phyloP scores from a whole-genome alignment of 2,113 vertebrate species.

The Herpetotheres cachinnans region DNA sequence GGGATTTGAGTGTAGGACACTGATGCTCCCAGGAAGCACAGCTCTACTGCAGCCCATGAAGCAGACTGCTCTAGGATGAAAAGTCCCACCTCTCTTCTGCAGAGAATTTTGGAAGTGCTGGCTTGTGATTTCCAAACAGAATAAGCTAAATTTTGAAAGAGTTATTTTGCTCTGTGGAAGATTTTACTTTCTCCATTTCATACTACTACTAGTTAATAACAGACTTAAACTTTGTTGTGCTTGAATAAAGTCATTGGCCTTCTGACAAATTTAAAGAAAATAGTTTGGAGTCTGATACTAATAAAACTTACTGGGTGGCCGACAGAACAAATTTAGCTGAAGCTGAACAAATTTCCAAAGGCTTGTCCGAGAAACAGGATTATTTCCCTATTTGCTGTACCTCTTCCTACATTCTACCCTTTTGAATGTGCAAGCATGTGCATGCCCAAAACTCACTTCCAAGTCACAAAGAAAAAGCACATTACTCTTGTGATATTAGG shows the following conservation, averaged over 20 bases:
- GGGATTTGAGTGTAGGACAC: neutral
- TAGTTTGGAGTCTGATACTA: conserved; percentile 36
- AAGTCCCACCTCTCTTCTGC: neutral
- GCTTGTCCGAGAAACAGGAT: neutral
- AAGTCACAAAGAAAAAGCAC: neutral
- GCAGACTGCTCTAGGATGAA: neutral
- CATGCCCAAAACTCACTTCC: neutral
- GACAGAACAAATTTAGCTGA: neutral
- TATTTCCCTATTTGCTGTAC: neutral
- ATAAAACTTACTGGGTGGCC: conserved; percentile 56
- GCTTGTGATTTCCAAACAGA: neutral
- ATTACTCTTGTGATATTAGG: neutral
- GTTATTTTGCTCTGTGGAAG: neutral
- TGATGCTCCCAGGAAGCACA: neutral
- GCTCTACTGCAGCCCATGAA: neutral
- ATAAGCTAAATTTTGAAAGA: neutral
- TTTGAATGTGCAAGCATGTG: neutral
- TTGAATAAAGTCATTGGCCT: conserved; percentile 7
- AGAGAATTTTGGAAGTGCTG: neutral
- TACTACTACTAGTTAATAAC: neutral
- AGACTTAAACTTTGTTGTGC: neutral
- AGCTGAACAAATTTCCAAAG: conserved; percentile 23
- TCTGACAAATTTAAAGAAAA: conserved; percentile 39
- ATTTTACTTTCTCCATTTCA: conserved; percentile 14
- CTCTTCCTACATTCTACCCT: neutral